These are phyloP conservation scores for Doris montereyensis DNA, from an alignment of 2,888 invertebrate genomes.

Conservation along the genomic window DNA sequence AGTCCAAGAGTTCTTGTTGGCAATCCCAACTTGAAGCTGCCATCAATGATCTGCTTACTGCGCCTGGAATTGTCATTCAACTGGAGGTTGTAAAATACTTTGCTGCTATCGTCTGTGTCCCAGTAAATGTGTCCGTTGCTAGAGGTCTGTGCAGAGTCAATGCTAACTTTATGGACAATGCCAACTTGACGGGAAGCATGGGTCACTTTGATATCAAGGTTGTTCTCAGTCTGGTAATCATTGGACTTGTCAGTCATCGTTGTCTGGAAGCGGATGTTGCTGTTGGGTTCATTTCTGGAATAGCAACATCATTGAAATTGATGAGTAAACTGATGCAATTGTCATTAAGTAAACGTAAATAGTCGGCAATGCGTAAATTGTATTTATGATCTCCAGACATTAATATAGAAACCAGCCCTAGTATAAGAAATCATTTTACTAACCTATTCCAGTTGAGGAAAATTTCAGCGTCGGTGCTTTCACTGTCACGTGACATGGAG, in stretches of 20 bases:
- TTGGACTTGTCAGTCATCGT: conserved; percentile 47
- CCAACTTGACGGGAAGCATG: conserved; percentile 51
- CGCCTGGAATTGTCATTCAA: conserved; percentile 32
- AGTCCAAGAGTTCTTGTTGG: conserved; percentile 47
- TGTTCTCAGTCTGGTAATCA: conserved; percentile 23
- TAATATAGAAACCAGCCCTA: too few species aligned
- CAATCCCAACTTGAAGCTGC: conserved; percentile 45
- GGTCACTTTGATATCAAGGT: neutral
- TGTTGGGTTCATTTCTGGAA: conserved; percentile 46
- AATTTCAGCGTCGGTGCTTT: conserved; percentile 50
- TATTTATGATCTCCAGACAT: too few species aligned
- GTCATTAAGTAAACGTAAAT: too few species aligned
- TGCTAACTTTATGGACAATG: conserved; percentile 44
- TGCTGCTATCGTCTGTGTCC: conserved; percentile 51
- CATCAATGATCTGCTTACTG: conserved; percentile 35
- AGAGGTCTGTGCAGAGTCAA: neutral
- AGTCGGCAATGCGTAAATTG: too few species aligned
- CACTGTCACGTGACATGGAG: conserved; percentile 46
- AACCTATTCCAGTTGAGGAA: conserved; percentile 60
- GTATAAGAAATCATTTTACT: too few species aligned
- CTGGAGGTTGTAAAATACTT: conserved; percentile 44
- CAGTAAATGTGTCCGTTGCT: conserved; percentile 49
- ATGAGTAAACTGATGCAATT: too few species aligned
- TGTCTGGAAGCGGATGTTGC: conserved; percentile 50
- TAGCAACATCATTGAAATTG: too few species aligned